Percentiles rank a stretch among this genome's conserved stretches.
Evolutionary conservation across 2,113 vertebrate genomes (phyloP).

Genomic region (Trinectes maculatus): DNA sequence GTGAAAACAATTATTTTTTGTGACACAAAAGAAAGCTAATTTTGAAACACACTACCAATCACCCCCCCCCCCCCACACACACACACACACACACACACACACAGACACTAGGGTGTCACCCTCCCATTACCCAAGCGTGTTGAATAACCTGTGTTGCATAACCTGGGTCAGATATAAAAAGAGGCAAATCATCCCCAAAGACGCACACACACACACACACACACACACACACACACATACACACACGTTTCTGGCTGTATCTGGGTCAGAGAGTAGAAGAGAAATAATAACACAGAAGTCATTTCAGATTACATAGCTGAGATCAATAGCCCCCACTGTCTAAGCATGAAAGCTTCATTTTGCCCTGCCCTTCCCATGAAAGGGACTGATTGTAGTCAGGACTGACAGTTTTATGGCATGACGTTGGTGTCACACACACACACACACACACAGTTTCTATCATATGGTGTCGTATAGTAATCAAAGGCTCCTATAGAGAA

Average conservation of each 20-base stretch:
- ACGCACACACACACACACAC: conserved; percentile 21
- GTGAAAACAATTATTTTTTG: conserved; percentile 23
- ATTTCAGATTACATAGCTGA: conserved; percentile 60
- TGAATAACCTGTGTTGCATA: conserved; percentile 75
- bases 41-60: conserved; percentile 7
- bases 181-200: conserved; percentile 47
- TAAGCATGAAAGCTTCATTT: conserved; percentile 59
- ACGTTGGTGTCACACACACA: conserved; percentile 27
- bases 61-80: conserved; percentile 8
- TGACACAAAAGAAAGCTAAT: conserved; percentile 4
- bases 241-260: conserved; percentile 38
- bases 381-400: conserved; percentile 50
- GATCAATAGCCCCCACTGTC: conserved; percentile 70
- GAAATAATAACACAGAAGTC: conserved; percentile 67
- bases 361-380: conserved; percentile 42
- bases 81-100: conserved; percentile 12
- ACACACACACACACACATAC: conserved; percentile 30
- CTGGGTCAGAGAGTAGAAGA: conserved; percentile 63
- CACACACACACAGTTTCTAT: conserved; percentile 11
- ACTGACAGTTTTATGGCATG: conserved; percentile 52
- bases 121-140: conserved; percentile 47
- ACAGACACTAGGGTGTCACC: conserved; percentile 30
- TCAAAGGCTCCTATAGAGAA: background rate
- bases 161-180: conserved; percentile 74
- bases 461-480: background rate